Conservation (phyloP, 2,888 invertebrate genomes). For the Pristionchus arcanus region DNA sequence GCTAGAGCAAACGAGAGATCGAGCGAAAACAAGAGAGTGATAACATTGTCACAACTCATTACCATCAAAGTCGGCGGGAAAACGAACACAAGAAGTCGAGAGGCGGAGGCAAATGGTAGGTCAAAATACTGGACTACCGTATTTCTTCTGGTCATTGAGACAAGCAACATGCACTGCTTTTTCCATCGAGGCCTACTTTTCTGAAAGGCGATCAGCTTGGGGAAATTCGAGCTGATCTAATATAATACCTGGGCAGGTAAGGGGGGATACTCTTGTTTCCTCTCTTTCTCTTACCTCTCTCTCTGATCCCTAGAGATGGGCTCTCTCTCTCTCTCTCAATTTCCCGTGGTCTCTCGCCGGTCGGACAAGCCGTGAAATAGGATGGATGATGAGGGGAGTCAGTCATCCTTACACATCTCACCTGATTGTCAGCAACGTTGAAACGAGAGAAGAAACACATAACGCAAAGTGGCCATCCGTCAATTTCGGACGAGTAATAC, state of each 20-base stretch:
- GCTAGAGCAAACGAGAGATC: neutral
- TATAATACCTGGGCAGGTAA: slow-evolving; percentile 38
- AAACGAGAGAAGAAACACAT: slow-evolving; percentile 26
- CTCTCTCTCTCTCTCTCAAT: neutral
- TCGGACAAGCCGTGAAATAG: neutral
- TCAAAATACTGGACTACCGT: neutral
- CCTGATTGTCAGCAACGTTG: slow-evolving; percentile 9
- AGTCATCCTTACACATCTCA: slow-evolving; percentile 46
- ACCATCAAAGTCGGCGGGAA: neutral
- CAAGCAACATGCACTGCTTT: neutral
- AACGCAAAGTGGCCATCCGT: slow-evolving; percentile 25
- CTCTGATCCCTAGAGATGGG: neutral
- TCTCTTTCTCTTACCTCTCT: neutral
- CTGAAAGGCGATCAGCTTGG: slow-evolving; percentile 8
- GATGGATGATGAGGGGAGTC: neutral
- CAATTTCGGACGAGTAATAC: neutral
- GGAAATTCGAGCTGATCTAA: slow-evolving; percentile 31
- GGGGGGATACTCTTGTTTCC: slow-evolving; percentile 15
- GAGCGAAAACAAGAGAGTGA: neutral
- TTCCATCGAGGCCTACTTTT: neutral
- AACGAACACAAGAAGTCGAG: neutral
- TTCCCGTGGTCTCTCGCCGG: neutral
- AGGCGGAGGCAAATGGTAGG: neutral
- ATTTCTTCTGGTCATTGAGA: neutral
- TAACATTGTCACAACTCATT: slow-evolving; percentile 20